These are phyloP conservation scores for Zaprionus camerounensis DNA, from an alignment of 1,140 invertebrate genomes.

Conservation along the genomic window DNA sequence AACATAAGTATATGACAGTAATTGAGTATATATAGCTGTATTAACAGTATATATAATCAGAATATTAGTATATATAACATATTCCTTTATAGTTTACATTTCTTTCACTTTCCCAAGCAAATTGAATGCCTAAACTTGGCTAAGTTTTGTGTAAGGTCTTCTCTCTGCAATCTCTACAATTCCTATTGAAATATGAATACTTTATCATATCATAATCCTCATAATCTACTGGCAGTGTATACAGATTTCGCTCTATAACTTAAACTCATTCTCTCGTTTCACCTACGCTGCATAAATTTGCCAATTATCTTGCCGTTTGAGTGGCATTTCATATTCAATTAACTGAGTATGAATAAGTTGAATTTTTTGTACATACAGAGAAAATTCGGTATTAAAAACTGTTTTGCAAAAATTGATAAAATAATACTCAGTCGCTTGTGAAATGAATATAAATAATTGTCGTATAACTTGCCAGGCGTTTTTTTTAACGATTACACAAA, in stretches of 20 bases:
- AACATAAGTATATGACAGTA: background rate
- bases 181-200: rapidly evolving
- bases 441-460: conserved; percentile 37
- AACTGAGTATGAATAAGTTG: conserved; percentile 39
- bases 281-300: conserved; percentile 41
- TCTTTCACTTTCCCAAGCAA: too few relatives aligned
- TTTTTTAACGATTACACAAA: conserved; percentile 24
- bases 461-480: conserved; percentile 13
- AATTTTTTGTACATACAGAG: conserved; percentile 8
- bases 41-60: too few relatives aligned
- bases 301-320: conserved; percentile 41
- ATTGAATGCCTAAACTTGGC: too few relatives aligned
- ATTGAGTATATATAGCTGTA: too few relatives aligned
- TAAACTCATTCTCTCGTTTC: conserved; percentile 4
- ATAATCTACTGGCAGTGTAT: background rate
- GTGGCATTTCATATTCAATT: conserved; percentile 50
- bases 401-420: conserved; percentile 14
- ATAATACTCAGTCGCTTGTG: conserved; percentile 28
- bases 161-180: background rate
- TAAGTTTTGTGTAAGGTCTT: background rate
- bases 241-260: background rate
- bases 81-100: too few relatives aligned
- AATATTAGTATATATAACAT: too few relatives aligned
- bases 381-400: conserved; percentile 9
- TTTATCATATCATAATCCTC: background rate